Conservation (phyloP, 1,140 invertebrate genomes). For the Lasioglossum albipes region DNA sequence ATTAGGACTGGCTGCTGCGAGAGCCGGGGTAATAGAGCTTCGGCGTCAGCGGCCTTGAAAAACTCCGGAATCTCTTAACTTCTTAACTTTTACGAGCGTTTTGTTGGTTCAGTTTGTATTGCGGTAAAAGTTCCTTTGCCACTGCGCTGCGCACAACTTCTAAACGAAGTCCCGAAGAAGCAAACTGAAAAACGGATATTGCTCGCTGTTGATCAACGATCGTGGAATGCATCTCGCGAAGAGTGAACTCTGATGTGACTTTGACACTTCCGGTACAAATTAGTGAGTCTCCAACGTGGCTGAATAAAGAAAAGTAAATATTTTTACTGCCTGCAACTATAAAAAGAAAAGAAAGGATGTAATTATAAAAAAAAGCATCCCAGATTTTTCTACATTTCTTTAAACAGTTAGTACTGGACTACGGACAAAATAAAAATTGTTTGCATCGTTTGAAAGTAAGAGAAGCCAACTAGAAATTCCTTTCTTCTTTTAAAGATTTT, state of each 20-base stretch:
- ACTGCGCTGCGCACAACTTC: constrained; percentile 6
- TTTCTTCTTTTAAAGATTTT: no score
- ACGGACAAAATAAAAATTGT: no score
- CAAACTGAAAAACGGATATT: constrained; percentile 3
- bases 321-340: no score
- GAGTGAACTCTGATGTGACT: background rate
- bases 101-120: constrained; percentile 52
- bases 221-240: background rate
- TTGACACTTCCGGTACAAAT: no score
- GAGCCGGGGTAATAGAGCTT: background rate
- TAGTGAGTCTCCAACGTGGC: no score
- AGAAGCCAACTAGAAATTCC: no score
- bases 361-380: no score
- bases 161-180: background rate
- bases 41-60: constrained; percentile 53
- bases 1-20: constrained; percentile 7
- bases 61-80: constrained; percentile 57
- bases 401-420: no score
- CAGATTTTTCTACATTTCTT: no score
- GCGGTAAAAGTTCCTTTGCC: constrained; percentile 54
- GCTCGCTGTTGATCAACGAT: background rate
- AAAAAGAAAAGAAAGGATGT: no score
- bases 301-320: no score
- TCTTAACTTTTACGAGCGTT: constrained; percentile 58
- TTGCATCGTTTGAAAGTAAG: no score